Conservation (phyloP, 1,140 invertebrate genomes). For the Drosophila prosaltans region DNA sequence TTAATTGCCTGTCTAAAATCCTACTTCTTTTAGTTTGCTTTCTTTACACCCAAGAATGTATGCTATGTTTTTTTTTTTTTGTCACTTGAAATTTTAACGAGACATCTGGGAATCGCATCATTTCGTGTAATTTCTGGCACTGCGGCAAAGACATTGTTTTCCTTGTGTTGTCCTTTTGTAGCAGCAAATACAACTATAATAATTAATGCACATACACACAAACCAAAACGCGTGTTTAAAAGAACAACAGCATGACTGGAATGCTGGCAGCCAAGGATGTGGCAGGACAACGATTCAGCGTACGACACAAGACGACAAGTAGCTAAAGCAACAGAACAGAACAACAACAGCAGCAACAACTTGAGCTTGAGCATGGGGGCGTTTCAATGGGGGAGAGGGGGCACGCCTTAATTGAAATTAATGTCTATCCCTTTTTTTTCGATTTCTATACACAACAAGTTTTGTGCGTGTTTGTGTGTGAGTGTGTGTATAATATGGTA, state of each 20-base stretch:
- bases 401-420: slow-evolving; percentile 76
- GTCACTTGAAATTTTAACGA: slow-evolving; percentile 70
- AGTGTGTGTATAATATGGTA: slow-evolving; percentile 18
- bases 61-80: slow-evolving; percentile 45
- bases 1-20: not conserved
- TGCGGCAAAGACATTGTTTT: slow-evolving; percentile 47
- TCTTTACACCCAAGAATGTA: slow-evolving; percentile 12
- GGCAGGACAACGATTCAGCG: slow-evolving; percentile 26
- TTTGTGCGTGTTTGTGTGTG: slow-evolving; percentile 6
- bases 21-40: too few relatives aligned
- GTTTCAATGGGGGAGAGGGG: slow-evolving; percentile 24
- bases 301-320: slow-evolving; percentile 41
- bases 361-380: slow-evolving; percentile 43
- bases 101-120: slow-evolving; percentile 69
- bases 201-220: slow-evolving; percentile 66
- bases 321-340: slow-evolving; percentile 17
- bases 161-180: slow-evolving; percentile 68
- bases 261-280: slow-evolving; percentile 28
- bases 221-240: slow-evolving; percentile 54
- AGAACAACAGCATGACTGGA: slow-evolving; percentile 43
- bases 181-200: slow-evolving; percentile 60
- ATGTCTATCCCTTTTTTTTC: slow-evolving; percentile 79
- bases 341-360: slow-evolving; percentile 22
- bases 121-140: slow-evolving; percentile 63
- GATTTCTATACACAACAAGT: slow-evolving; percentile 47